Percentiles rank a stretch among this genome's conserved stretches.
Evolutionary conservation across 2,113 vertebrate species (phyloP).

Genomic region (Nanger granti): DNA sequence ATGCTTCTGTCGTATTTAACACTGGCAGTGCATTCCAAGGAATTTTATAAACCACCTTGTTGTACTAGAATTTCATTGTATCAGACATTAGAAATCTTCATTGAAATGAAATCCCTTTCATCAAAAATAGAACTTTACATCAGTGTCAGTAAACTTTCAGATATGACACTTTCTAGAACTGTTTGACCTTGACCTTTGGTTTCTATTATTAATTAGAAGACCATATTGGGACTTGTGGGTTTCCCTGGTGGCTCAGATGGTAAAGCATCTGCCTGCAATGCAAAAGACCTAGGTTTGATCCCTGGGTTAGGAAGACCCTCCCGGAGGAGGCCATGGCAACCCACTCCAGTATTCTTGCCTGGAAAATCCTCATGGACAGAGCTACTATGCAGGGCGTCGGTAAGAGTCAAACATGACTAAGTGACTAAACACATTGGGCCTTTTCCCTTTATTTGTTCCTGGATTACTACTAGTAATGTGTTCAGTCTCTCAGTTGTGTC

Average conservation of each 20-base stretch:
- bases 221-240: neutral
- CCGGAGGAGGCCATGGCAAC: neutral
- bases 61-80: neutral
- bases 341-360: neutral
- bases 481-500: neutral
- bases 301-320: neutral
- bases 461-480: neutral
- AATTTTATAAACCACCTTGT: neutral
- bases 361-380: neutral
- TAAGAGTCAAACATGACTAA: accelerated
- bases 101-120: neutral
- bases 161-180: neutral
- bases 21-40: neutral
- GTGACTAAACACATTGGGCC: neutral
- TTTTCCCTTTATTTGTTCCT: neutral
- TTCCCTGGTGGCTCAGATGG: neutral
- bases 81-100: neutral
- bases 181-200: neutral
- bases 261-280: neutral
- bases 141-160: neutral
- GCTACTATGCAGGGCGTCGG: neutral
- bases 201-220: neutral
- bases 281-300: neutral
- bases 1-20: neutral
- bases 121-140: neutral